These are phyloP conservation scores for Ancistrus triradiatus DNA, from an alignment of 2,113 vertebrate species.

Conservation along the genomic window DNA sequence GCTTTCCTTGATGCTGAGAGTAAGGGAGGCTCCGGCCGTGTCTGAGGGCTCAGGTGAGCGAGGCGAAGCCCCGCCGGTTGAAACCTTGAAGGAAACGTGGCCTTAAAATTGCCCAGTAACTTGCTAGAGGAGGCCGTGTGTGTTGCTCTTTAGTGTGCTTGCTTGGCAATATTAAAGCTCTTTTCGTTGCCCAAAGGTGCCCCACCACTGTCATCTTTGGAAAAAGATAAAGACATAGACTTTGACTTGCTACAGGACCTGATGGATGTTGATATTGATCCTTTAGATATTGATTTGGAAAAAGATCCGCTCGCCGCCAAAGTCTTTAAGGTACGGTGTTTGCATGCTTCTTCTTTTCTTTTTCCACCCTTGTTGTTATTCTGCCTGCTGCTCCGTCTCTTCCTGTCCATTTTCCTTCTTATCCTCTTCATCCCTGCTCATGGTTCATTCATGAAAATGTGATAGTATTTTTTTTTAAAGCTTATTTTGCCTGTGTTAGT, in stretches of 20 bases:
- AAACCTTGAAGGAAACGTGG: neutral
- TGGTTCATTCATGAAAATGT: no score
- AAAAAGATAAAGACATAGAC: slow-evolving; percentile 99
- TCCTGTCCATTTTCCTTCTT: no score
- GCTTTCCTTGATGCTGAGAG: no score
- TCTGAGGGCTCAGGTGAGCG: no score
- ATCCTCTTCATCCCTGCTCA: neutral
- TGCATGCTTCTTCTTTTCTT: neutral
- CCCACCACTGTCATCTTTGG: slow-evolving; percentile 92
- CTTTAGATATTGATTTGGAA: slow-evolving; percentile 99
- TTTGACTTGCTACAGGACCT: slow-evolving; percentile 98
- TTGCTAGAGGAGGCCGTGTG: slow-evolving; percentile 45
- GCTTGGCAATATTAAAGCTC: slow-evolving; percentile 69
- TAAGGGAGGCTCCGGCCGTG: no score
- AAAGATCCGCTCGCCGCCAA: slow-evolving; percentile 99
- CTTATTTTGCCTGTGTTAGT: no score
- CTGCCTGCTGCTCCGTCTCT: no score
- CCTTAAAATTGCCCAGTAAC: slow-evolving; percentile 55
- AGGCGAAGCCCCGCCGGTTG: no score
- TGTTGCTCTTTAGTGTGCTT: slow-evolving; percentile 52
- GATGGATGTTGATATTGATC: slow-evolving; percentile 99
- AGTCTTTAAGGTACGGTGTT: slow-evolving; percentile 95
- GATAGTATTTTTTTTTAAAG: no score
- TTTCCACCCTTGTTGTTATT: neutral
- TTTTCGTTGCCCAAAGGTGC: slow-evolving; percentile 84